A percentile compares a stretch with the other conserved stretches of the same genome.
Evolutionary conservation across 2,888 invertebrate genomes (phyloP).

Genomic region (Macaria liturata): DNA sequence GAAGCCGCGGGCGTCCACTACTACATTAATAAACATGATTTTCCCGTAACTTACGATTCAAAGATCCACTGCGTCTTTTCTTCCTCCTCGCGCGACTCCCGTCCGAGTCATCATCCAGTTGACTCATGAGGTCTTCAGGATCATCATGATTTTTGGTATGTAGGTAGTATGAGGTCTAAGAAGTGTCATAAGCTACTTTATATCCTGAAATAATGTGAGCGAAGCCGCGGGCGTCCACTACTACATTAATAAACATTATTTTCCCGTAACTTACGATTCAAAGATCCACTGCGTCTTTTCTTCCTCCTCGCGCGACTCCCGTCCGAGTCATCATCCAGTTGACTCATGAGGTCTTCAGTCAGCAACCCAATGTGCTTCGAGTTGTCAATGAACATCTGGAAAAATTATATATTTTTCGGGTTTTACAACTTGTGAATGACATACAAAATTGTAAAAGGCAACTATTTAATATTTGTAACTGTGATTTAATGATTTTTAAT

Average conservation of each 20-base stretch:
- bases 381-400: conserved; percentile 89
- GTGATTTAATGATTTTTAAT: no score
- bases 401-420: conserved; percentile 9
- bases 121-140: conserved; percentile 81
- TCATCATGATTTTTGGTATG: no score
- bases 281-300: conserved; percentile 92
- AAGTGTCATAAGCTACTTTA: no score
- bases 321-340: conserved; percentile 77
- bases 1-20: no score
- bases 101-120: conserved; percentile 77
- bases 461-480: no score
- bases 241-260: no score
- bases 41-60: conserved; percentile 86
- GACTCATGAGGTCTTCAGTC: conserved; percentile 82
- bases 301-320: conserved; percentile 85
- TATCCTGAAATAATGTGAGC: no score
- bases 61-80: conserved; percentile 92
- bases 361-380: conserved; percentile 89
- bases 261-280: conserved; percentile 86
- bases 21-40: no score
- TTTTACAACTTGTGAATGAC: no score
- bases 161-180: no score
- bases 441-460: no score
- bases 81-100: conserved; percentile 85
- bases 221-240: no score